Evolutionary conservation across 2,113 vertebrate species (phyloP), one percentile per base, ranked within the genome.

Genomic region (Caloenas nicobarica): DNA sequence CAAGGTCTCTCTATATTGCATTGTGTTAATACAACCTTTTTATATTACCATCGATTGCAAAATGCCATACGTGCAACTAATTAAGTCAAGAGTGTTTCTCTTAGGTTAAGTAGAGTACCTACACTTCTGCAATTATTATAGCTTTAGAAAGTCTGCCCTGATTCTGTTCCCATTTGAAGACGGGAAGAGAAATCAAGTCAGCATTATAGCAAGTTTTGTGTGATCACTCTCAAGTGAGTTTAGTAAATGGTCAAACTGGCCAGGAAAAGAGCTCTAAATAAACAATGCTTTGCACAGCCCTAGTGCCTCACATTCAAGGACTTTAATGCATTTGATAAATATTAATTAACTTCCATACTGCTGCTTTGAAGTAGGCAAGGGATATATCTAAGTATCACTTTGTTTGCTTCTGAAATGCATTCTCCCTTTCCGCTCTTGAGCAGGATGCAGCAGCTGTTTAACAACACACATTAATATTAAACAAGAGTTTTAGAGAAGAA

Each of bases 401-500:
- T 7, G 14, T 74, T 93, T 90, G 68, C 69, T 88, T 9, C 61
- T 76, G 65, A 88, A 92, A 81, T 57, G 48, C 44, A 57, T 71
- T 60, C 64, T 26, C 40, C 5, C 44, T 48, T 85, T 89, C 70
- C 6, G 15, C 17, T 72, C 44, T 86, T 57, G 38, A 91, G 64
- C 9, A 46, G 38, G 69, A 90, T 62, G 69, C 48, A 69, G 82
- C 76, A 93, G 66, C 65, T 93, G 64, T 74, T 86, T 71, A 92
- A 92, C 58, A 86, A 61, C 48, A 92, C 31, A 68, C 29, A 61
- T 91, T 65, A 95, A 96, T 90, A 96, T 91, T 96, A 94, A 97
- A 88, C 34, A 77, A 81, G 68, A 46, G 24, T 66, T 92, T 85
- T 64, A 87, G 36, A 86, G 72, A 78, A 89, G 58, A 76, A 92